phyloP scores from a whole-genome alignment of 2,888 invertebrate species.

The Sphaeridia pumilis region DNA sequence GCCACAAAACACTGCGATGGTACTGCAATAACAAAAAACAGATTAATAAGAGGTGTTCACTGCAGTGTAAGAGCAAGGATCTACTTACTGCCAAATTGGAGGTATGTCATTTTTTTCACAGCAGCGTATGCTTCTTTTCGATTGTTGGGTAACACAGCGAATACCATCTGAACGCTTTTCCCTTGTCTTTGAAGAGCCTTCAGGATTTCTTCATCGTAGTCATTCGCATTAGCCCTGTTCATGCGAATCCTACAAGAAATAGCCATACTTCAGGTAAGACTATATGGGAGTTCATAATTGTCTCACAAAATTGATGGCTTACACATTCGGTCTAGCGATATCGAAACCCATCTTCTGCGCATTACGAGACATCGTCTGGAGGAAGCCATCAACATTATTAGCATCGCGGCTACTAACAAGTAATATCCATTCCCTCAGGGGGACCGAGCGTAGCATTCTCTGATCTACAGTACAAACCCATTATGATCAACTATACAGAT shows the following conservation, averaged over 20 bases:
- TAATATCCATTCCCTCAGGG: slow-evolving; percentile 35
- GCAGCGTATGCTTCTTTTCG: slow-evolving; percentile 44
- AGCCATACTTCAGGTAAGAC: background rate
- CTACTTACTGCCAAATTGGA: slow-evolving; percentile 34
- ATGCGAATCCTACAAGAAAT: slow-evolving; percentile 3
- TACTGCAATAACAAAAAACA: slow-evolving; percentile 16
- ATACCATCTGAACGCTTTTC: slow-evolving; percentile 38
- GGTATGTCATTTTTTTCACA: slow-evolving; percentile 43
- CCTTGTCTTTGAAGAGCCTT: background rate
- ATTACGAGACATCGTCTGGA: slow-evolving; percentile 21
- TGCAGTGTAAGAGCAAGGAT: background rate
- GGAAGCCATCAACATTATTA: slow-evolving; percentile 16
- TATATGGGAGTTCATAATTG: background rate
- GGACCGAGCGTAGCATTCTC: slow-evolving; percentile 10
- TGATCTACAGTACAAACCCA: background rate
- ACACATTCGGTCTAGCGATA: slow-evolving; percentile 19
- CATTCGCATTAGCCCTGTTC: background rate
- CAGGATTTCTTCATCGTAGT: slow-evolving; percentile 1
- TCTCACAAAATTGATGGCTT: slow-evolving; percentile 3
- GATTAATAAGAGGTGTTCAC: background rate
- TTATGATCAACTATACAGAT: background rate
- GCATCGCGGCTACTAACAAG: slow-evolving; percentile 19
- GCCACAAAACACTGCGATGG: slow-evolving; percentile 31
- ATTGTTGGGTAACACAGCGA: slow-evolving; percentile 42
- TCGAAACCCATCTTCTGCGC: slow-evolving; percentile 21